A percentile compares a stretch with the other conserved stretches of the same genome.
phyloP scores from a whole-genome alignment of 1,140 invertebrate species.

The Campodea augens region DNA sequence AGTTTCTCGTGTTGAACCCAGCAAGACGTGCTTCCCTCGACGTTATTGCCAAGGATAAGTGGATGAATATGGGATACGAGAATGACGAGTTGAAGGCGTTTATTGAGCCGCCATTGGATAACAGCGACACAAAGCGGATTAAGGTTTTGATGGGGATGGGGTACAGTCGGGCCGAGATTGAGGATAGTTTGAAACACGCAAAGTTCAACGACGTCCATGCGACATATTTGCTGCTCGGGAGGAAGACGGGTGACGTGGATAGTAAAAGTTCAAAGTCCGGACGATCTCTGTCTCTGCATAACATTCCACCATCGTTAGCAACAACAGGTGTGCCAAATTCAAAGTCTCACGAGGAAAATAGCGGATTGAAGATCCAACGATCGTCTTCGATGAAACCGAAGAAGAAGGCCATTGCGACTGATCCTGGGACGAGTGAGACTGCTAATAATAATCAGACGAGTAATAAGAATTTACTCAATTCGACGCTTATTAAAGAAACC shows the following conservation, averaged over 20 bases:
- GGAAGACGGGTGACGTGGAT: constrained; percentile 84
- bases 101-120: constrained; percentile 86
- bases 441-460: no score
- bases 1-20: constrained; percentile 98
- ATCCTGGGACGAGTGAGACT: no score
- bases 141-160: constrained; percentile 87
- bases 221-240: constrained; percentile 83
- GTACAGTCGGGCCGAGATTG: constrained; percentile 84
- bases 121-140: constrained; percentile 93
- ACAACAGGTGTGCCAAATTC: constrained; percentile 34
- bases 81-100: constrained; percentile 97
- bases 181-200: constrained; percentile 84
- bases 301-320: constrained; percentile 42
- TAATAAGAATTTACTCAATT: no score
- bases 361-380: no score
- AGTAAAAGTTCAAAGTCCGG: constrained; percentile 87
- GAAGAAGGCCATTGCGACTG: no score
- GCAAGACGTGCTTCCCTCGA: constrained; percentile 92
- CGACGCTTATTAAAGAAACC: no score
- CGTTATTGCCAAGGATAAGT: constrained; percentile 96
- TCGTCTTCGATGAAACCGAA: no score
- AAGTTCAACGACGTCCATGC: constrained; percentile 99
- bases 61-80: constrained; percentile 99
- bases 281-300: constrained; percentile 78
- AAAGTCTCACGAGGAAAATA: constrained; percentile 65